Base-by-base conservation (phyloP, 92 coral and sea anemone species). In the Ricordea florida region DNA sequence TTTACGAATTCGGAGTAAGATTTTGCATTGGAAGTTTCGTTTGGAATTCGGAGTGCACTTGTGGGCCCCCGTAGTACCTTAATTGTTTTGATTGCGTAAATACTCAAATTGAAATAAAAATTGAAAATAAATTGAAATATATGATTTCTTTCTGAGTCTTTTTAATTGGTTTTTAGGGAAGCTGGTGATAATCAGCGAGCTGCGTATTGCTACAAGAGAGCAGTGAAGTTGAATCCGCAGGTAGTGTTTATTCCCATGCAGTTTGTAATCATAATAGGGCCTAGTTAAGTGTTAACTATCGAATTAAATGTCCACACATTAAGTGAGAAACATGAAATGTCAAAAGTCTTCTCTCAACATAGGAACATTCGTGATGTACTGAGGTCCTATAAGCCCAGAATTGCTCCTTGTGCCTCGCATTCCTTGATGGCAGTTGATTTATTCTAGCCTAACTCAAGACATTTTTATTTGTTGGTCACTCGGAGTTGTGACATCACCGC, bases 131-230 rank as follows among this genome's bases (percentile, higher is more conserved):
- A 44, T 44, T 44, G 5, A 1, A 8, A 0, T 20, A 1, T 8
- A 7, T 2, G 18, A 21, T 8, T 29, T 5, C 13, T 41, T 17
- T 14, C 2, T 15, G 0, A 15, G 7, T 0, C 14, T 26, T 55
- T 24, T 9, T 68, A 9, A 13, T 3, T 65, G 13, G 14, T 68
- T 60, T 65, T 10, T 60, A 92, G 98, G 43, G 93, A 91, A 76
- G 73, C 92, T 53, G 91, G 93, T 5, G 81, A 80, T 35, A 57
- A 88, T 31, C 76, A 81, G 40, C 81, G 65, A 38, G 97, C 98
- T 28, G 89, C 74, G 47, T 32, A 52, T 49, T 85, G 73, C 27
- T 94, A 91, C 60, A 77, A 77, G 60, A 62, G 45, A 46, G 97
- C 98, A 62, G 92, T 77, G 24, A 76, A 66, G 23, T 77, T 94